These are phyloP conservation scores for Heliconius cydno DNA, from an alignment of 2,888 invertebrate genomes.

Conservation along the genomic window DNA sequence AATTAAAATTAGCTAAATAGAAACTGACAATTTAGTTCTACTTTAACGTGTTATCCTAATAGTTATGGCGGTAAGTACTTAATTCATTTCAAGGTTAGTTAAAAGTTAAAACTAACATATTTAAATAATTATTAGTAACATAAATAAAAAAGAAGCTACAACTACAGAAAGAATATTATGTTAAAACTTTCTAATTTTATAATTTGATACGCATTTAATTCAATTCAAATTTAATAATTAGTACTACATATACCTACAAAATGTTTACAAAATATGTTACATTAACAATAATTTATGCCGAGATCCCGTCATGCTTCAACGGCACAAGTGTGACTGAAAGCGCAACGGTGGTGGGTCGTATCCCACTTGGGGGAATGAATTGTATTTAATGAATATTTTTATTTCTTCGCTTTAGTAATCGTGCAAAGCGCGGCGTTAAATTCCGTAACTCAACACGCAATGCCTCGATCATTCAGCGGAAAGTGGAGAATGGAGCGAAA, in stretches of 20 bases:
- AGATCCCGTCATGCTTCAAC: too few species aligned
- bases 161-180: not conserved
- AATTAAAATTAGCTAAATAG: not conserved
- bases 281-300: too few species aligned
- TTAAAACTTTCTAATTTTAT: not conserved
- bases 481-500: too few species aligned
- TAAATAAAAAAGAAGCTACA: not conserved
- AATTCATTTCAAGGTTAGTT: not conserved
- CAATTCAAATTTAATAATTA: not conserved
- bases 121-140: not conserved
- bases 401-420: too few species aligned
- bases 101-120: not conserved
- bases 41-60: not conserved
- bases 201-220: not conserved
- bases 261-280: not conserved
- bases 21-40: not conserved
- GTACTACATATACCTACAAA: not conserved
- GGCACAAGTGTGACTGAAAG: too few species aligned
- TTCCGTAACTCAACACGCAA: too few species aligned
- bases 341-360: too few species aligned
- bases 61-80: slow-evolving; percentile 11
- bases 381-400: too few species aligned
- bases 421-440: too few species aligned
- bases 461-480: too few species aligned
- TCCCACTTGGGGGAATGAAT: too few species aligned